Percentiles rank a stretch among this genome's conserved stretches.
Evolutionary conservation across 2,797 vertebrate species (phyloP).

Genomic region (Enteromius radiatus): DNA sequence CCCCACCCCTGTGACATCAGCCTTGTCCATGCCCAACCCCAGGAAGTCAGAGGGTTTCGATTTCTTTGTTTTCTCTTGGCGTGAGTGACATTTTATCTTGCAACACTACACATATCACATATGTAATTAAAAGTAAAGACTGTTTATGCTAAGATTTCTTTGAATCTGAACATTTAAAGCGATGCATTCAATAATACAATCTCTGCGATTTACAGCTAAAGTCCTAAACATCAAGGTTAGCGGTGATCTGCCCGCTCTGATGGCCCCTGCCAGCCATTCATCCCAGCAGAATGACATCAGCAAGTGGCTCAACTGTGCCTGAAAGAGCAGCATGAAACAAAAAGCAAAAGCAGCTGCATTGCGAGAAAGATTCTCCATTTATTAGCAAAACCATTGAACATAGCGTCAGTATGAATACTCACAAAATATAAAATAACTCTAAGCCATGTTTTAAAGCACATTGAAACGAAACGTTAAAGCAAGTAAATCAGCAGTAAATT

Average conservation of each 20-base stretch:
- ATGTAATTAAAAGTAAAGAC: background rate
- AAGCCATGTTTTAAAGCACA: slow-evolving; percentile 4
- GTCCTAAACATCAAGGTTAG: slow-evolving; percentile 69
- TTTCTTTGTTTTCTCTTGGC: slow-evolving; percentile 85
- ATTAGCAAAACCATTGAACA: slow-evolving; percentile 56
- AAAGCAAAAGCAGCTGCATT: background rate
- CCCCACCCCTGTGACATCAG: slow-evolving; percentile 76
- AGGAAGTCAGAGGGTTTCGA: slow-evolving; percentile 77
- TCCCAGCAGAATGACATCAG: slow-evolving; percentile 65
- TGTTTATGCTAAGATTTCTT: background rate
- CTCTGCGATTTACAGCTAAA: slow-evolving; percentile 64
- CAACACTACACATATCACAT: background rate
- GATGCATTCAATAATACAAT: background rate
- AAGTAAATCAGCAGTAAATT: slow-evolving; percentile 26
- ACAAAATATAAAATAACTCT: slow-evolving; percentile 50
- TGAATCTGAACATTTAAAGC: background rate
- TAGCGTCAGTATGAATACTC: slow-evolving; percentile 45
- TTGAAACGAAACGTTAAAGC: slow-evolving; percentile 1
- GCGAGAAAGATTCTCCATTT: slow-evolving; percentile 47
- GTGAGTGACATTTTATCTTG: slow-evolving; percentile 71
- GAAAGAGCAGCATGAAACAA: slow-evolving; percentile 19
- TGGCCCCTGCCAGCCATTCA: slow-evolving; percentile 56
- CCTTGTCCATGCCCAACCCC: slow-evolving; percentile 79
- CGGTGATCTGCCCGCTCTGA: slow-evolving; percentile 64
- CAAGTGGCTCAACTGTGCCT: slow-evolving; percentile 71